Evolutionary conservation across 2,888 invertebrate species (phyloP).

Genomic region (Ennomos quercinarius): DNA sequence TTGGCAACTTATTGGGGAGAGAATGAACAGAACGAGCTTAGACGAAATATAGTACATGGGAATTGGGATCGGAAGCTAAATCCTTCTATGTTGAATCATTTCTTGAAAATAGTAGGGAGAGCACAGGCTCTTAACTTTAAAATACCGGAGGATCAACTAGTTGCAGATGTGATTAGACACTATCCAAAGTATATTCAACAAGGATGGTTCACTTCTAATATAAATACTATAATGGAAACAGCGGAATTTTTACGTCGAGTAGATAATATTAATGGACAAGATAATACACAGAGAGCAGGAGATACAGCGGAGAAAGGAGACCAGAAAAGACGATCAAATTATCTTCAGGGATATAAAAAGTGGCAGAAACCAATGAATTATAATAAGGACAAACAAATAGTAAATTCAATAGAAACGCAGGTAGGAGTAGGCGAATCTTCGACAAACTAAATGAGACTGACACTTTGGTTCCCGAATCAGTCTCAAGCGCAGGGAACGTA

Average conservation of each 20-base stretch:
- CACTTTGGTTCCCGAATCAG: constrained; percentile 10
- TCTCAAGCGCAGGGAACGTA: constrained; percentile 2
- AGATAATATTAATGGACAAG: constrained; percentile 6
- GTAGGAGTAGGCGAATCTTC: too few species aligned
- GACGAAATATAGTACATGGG: neutral
- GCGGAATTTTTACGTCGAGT: constrained; percentile 9
- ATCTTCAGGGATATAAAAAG: neutral
- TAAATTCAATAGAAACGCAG: too few species aligned
- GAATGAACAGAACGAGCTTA: constrained; percentile 7
- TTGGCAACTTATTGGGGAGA: constrained; percentile 15
- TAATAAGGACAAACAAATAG: too few species aligned
- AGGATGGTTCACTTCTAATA: constrained; percentile 6
- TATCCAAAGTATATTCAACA: constrained; percentile 9
- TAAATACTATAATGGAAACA: neutral
- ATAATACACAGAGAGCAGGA: too few species aligned
- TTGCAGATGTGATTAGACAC: constrained; percentile 11
- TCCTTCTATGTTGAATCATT: constrained; percentile 7
- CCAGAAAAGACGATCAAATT: neutral
- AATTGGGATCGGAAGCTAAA: neutral
- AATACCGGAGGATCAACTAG: constrained; percentile 10
- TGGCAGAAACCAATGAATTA: neutral
- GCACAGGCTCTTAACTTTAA: constrained; percentile 6
- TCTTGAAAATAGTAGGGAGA: constrained; percentile 1
- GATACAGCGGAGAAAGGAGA: neutral
- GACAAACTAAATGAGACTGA: constrained; percentile 16